phyloP scores from a whole-genome alignment of 1,140 invertebrate genomes.

The Harlomillsia oculata region DNA sequence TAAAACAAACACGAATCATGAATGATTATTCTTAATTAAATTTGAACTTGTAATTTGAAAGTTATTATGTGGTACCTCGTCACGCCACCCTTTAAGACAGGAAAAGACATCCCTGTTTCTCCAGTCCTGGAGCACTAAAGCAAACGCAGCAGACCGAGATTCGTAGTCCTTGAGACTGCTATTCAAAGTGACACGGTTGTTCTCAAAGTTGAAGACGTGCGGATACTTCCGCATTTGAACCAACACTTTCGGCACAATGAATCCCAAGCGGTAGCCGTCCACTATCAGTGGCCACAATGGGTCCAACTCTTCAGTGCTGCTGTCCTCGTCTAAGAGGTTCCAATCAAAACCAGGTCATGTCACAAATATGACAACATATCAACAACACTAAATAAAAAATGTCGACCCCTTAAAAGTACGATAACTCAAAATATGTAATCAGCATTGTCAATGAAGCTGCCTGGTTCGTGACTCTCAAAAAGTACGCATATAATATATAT shows the following conservation, averaged over 20 bases:
- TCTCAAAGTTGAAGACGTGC: slow-evolving; percentile 65
- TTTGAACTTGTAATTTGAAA: not conserved
- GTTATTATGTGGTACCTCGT: slow-evolving; percentile 56
- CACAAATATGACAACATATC: too few species aligned
- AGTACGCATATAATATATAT: too few species aligned
- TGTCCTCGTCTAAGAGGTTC: too few species aligned
- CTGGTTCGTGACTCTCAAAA: too few species aligned
- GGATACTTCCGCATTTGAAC: slow-evolving; percentile 61
- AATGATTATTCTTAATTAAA: not conserved
- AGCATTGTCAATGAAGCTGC: too few species aligned
- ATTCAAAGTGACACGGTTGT: slow-evolving; percentile 61
- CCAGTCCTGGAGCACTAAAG: slow-evolving; percentile 63
- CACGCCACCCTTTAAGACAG: slow-evolving; percentile 74
- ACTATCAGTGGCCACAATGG: slow-evolving; percentile 80
- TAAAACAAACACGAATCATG: slow-evolving; percentile 27
- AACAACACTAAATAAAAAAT: too few species aligned
- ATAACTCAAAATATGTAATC: too few species aligned
- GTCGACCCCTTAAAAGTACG: too few species aligned
- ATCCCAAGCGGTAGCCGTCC: slow-evolving; percentile 76
- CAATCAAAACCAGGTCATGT: too few species aligned
- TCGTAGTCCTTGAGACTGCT: slow-evolving; percentile 71
- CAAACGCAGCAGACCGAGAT: slow-evolving; percentile 65
- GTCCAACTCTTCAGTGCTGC: too few species aligned
- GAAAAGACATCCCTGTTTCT: slow-evolving; percentile 52
- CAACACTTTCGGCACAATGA: slow-evolving; percentile 72